Conservation (phyloP, 2,797 vertebrate species). For the Lagocephalus sceleratus region DNA sequence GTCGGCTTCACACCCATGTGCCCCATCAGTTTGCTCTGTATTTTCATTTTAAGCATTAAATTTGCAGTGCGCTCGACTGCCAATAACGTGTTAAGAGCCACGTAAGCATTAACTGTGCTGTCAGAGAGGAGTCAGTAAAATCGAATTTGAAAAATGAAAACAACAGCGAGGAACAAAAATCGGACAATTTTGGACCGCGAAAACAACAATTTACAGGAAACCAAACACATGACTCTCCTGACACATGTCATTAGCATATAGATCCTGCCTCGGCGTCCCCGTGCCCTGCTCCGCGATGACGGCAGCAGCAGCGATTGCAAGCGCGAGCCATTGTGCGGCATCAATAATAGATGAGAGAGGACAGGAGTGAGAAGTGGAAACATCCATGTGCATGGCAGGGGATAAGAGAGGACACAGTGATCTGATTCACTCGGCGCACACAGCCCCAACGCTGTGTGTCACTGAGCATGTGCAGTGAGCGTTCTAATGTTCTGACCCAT, state of each 20-base stretch:
- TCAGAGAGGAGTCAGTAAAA: not conserved
- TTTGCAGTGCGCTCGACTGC: too few species aligned
- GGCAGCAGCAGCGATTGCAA: slow-evolving; percentile 33
- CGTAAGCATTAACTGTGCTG: not conserved
- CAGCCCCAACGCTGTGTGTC: slow-evolving; percentile 40
- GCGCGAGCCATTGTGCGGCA: slow-evolving; percentile 54
- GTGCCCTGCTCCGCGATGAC: slow-evolving; percentile 36
- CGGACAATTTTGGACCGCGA: not conserved
- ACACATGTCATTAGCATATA: slow-evolving; percentile 18
- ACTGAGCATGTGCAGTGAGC: slow-evolving; percentile 66
- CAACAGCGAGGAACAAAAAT: not conserved
- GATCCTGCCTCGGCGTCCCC: slow-evolving; percentile 22
- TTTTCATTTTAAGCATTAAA: too few species aligned
- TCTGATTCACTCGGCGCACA: slow-evolving; percentile 53
- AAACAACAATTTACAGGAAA: not conserved
- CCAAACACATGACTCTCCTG: slow-evolving; percentile 1
- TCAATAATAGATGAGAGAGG: slow-evolving; percentile 74
- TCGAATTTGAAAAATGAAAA: not conserved
- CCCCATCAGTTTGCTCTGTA: too few species aligned
- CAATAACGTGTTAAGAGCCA: too few species aligned
- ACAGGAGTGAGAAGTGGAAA: slow-evolving; percentile 70
- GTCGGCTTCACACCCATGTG: too few species aligned
- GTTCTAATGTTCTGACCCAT: slow-evolving; percentile 71
- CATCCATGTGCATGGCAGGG: slow-evolving; percentile 53
- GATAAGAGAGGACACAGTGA: slow-evolving; percentile 56